Percentiles rank a stretch among this genome's conserved stretches.
Conservation (phyloP, 2,797 vertebrate genomes). For the Myripristis jacobus region DNA sequence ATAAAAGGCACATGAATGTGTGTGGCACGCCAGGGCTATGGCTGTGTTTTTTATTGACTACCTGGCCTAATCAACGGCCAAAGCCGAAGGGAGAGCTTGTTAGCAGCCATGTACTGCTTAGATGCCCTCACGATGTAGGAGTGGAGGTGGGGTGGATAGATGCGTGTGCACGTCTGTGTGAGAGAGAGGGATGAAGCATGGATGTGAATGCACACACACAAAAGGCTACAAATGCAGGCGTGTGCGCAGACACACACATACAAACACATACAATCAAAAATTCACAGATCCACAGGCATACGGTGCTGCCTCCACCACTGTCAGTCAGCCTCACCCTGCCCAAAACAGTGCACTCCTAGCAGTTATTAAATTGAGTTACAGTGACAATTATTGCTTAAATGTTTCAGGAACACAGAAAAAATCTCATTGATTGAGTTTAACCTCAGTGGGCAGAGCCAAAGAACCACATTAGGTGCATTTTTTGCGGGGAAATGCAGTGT, state of each 20-base stretch:
- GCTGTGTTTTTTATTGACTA: conserved; percentile 72
- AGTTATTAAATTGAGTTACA: too few relatives aligned
- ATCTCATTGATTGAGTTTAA: too few relatives aligned
- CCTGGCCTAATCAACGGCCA: conserved; percentile 68
- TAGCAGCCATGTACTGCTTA: conserved; percentile 66
- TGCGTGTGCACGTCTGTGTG: conserved; percentile 35
- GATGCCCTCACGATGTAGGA: conserved; percentile 57
- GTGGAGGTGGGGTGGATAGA: conserved; percentile 13
- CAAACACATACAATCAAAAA: too few relatives aligned
- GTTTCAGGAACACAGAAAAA: too few relatives aligned
- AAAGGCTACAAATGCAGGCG: too few relatives aligned
- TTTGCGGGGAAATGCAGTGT: too few relatives aligned
- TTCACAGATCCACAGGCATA: not conserved
- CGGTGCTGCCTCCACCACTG: not conserved
- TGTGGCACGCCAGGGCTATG: conserved; percentile 42
- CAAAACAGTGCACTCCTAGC: too few relatives aligned
- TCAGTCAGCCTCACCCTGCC: too few relatives aligned
- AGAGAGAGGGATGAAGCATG: conserved; percentile 29
- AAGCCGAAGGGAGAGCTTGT: conserved; percentile 66
- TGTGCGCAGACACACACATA: not conserved
- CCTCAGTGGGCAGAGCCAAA: too few relatives aligned
- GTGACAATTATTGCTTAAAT: too few relatives aligned
- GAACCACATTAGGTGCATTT: too few relatives aligned
- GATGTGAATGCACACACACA: not conserved
- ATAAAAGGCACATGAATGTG: conserved; percentile 74